These are phyloP conservation scores for Cydia strobilella DNA, from an alignment of 1,140 invertebrate species.

Conservation along the genomic window DNA sequence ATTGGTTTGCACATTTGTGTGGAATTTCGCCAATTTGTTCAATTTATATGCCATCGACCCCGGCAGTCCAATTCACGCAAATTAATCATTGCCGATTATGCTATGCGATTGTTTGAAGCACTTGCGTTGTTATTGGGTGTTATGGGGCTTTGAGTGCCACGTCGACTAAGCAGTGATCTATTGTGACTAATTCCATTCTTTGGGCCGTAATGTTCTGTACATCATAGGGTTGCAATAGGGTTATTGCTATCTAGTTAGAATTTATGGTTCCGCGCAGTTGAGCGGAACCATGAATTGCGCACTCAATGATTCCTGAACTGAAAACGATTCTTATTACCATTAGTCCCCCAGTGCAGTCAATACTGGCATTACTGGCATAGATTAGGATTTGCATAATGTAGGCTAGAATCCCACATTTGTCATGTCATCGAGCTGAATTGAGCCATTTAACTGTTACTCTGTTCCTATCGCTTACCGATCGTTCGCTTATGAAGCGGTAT, in stretches of 20 bases:
- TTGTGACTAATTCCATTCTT: too few relatives aligned
- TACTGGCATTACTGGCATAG: background rate
- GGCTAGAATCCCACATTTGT: slow-evolving; percentile 2
- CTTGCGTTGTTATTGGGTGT: too few relatives aligned
- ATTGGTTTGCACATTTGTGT: slow-evolving; percentile 2
- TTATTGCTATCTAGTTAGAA: too few relatives aligned
- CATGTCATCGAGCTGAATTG: background rate
- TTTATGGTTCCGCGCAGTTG: too few relatives aligned
- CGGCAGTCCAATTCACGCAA: slow-evolving; percentile 4
- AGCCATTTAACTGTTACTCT: background rate
- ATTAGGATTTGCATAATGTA: slow-evolving; percentile 11
- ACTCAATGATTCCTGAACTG: background rate
- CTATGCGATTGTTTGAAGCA: background rate
- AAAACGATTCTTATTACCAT: background rate
- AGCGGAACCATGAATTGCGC: background rate
- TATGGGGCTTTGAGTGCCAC: too few relatives aligned
- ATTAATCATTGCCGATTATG: slow-evolving; percentile 12
- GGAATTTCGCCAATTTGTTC: slow-evolving; percentile 17
- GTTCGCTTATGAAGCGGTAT: background rate
- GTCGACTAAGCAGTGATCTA: too few relatives aligned
- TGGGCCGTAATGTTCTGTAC: too few relatives aligned
- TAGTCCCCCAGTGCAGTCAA: background rate
- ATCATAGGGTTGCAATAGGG: too few relatives aligned
- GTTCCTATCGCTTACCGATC: background rate
- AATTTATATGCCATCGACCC: slow-evolving; percentile 16